Base-by-base conservation (phyloP, 1,140 invertebrate genomes). In the Plectus sambesii region DNA sequence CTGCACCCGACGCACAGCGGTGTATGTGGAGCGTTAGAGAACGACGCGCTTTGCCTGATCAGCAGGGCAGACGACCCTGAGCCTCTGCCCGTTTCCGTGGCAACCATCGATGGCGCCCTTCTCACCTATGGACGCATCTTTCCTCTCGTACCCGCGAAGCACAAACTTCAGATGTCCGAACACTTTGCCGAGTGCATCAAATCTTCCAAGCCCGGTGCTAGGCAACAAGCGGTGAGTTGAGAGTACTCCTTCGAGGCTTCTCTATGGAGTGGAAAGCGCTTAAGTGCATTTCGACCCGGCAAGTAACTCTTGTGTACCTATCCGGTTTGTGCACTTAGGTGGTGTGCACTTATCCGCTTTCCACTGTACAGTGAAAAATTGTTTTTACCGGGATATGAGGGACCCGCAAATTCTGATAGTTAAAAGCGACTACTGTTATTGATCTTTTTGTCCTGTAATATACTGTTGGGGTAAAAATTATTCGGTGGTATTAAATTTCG, bases 91-190 rank as follows among this genome's bases (percentile, higher is more conserved):
- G 73, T 96, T 2, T 87, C 89, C n/a, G 87, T 96, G 6, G 85
- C 88, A 19, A 88, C 96, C 4, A 92, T 99, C 46, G 90, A 99
- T 71, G 80, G 84, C 55, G 85, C 90, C 1, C 87, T 97, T 0
- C 76, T 79, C 2, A 73, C 97, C 1, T 99, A 94, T 74, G 90
- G 89, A 17, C 79, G 83, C 59, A 83, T 97, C 36, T 97, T 96
- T 68, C 84, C 87, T 1, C 78, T 84, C 43, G 87, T 96, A 4
- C 84, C 87, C 2, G 85, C 88, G 62, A 97, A 96, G 64, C 90
- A 98, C 72, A 70, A 88, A 51, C 73, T 92, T 30, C 89, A 98
- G 74, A 92, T 98, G 82, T 71, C 98, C 27, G 85, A 92, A 49
- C 92, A 98, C 68, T 98, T 98, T 64, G 78, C 79, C 27, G 90